phyloP scores from a whole-genome alignment of 2,797 vertebrate genomes.

The Heterohyrax brucei region DNA sequence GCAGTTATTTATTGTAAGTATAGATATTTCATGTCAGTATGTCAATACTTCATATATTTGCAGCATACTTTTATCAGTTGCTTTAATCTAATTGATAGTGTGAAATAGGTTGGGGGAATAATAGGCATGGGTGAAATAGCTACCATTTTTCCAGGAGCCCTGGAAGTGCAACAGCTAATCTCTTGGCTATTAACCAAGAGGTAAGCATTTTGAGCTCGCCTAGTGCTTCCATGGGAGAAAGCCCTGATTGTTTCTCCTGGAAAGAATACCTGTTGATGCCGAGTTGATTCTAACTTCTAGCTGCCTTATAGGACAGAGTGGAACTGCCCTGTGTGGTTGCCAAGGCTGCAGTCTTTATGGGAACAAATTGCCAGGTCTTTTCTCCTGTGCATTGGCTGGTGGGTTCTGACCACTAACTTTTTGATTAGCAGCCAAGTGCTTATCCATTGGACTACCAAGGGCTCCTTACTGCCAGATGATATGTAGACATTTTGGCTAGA shows the following conservation, averaged over 20 bases:
- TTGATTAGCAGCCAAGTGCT: not conserved
- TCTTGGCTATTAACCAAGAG: not conserved
- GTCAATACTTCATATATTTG: not conserved
- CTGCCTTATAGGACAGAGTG: not conserved
- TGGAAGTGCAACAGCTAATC: no score
- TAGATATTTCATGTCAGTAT: conserved; percentile 7
- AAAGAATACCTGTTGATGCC: not conserved
- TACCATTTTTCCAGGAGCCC: not conserved
- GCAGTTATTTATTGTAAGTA: not conserved
- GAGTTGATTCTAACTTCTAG: not conserved
- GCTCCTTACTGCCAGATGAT: not conserved
- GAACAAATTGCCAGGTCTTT: not conserved
- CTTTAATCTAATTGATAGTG: conserved; percentile 36
- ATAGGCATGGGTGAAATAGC: not conserved
- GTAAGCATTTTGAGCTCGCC: not conserved
- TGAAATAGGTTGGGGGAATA: conserved; percentile 8
- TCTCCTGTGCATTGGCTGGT: not conserved
- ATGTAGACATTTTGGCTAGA: not conserved
- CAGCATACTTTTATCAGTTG: conserved; percentile 6
- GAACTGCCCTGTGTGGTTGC: not conserved
- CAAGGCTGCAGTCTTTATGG: not conserved
- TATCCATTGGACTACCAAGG: not conserved
- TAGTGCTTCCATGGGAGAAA: not conserved
- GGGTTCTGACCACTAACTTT: not conserved
- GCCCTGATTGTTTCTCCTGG: not conserved